Evolutionary conservation across 2,113 vertebrate species (phyloP).

Genomic region (Oryzias javanicus): DNA sequence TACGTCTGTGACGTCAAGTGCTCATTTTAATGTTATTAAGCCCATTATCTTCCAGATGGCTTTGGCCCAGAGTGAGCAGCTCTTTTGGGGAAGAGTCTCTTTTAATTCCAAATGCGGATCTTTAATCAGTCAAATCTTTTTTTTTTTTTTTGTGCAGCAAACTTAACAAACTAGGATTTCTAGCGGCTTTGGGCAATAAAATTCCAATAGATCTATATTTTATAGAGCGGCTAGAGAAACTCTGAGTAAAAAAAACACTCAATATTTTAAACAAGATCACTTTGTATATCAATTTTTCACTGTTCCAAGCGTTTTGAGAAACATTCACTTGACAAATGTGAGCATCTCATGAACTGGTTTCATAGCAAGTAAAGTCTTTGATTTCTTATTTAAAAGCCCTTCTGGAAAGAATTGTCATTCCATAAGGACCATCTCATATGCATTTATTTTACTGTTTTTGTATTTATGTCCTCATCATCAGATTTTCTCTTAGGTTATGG

Average conservation of each 20-base stretch:
- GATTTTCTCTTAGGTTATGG: too few species aligned
- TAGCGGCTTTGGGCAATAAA: not conserved
- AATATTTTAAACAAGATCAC: not conserved
- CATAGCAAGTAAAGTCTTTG: not conserved
- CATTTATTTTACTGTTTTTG: too few species aligned
- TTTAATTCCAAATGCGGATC: slow-evolving; percentile 42
- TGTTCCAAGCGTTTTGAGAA: not conserved
- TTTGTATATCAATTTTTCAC: not conserved
- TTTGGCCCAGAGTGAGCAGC: slow-evolving; percentile 16
- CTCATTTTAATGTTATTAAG: slow-evolving; percentile 33
- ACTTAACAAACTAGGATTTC: not conserved
- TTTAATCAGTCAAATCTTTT: slow-evolving; percentile 11
- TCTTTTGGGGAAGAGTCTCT: slow-evolving; percentile 15
- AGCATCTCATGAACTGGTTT: not conserved
- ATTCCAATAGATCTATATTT: not conserved
- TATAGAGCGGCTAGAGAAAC: too few species aligned
- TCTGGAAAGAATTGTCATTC: not conserved
- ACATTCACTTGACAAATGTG: not conserved
- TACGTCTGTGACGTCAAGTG: slow-evolving; percentile 22
- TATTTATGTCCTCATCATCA: too few species aligned
- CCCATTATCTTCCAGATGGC: slow-evolving; percentile 32
- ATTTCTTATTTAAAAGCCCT: not conserved
- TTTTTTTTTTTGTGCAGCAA: not conserved
- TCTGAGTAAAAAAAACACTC: not conserved
- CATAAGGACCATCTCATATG: not conserved